Conservation (phyloP, 2,797 vertebrate genomes). For the Tokudaia tokunoshimensis region DNA sequence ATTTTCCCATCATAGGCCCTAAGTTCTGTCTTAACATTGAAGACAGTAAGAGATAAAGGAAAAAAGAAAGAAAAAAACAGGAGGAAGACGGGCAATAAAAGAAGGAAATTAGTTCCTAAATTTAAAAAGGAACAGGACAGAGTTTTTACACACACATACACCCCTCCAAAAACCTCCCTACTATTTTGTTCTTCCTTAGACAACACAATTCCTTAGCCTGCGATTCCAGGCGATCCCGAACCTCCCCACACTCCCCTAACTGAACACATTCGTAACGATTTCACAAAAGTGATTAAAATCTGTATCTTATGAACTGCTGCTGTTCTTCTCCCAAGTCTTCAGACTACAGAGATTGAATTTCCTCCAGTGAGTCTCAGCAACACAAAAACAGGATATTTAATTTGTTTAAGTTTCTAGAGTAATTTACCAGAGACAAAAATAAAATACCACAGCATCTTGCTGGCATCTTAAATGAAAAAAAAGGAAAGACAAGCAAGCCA, state of each 20-base stretch:
- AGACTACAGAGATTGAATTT: constrained; percentile 67
- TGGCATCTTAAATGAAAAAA: constrained; percentile 68
- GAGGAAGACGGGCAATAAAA: neutral
- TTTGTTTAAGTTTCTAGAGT: constrained; percentile 78
- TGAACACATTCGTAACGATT: constrained; percentile 49
- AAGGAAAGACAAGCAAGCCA: constrained; percentile 55
- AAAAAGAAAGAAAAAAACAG: too few relatives aligned
- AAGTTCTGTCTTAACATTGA: neutral
- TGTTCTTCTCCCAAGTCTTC: constrained; percentile 63
- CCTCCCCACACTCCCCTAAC: neutral
- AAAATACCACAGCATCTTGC: constrained; percentile 79
- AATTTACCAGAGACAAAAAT: constrained; percentile 81
- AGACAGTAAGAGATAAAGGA: neutral
- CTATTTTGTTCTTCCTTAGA: constrained; percentile 32
- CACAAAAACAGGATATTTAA: constrained; percentile 83
- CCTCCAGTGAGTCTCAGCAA: constrained; percentile 73
- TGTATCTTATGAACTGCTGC: constrained; percentile 52
- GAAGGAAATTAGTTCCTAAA: constrained; percentile 4
- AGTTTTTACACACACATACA: neutral
- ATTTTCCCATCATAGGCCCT: neutral
- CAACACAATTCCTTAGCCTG: neutral
- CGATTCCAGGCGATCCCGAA: constrained; percentile 60
- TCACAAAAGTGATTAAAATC: constrained; percentile 63
- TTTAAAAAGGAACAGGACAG: constrained; percentile 23
- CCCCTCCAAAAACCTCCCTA: neutral